Evolutionary conservation across 2,888 invertebrate genomes (phyloP).

Genomic region (Amiota minor): DNA sequence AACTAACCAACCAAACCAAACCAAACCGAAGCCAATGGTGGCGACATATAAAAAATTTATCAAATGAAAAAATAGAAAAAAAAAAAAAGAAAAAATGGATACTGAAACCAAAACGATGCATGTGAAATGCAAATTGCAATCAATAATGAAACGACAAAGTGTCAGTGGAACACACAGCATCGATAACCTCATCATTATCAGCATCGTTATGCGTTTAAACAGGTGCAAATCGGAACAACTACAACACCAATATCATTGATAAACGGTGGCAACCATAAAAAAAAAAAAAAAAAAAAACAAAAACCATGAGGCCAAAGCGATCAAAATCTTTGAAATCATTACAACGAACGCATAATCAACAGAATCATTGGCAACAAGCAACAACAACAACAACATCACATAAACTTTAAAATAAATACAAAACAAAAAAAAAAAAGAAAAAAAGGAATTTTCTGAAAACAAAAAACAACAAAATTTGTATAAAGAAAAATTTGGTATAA

Average conservation of each 20-base stretch:
- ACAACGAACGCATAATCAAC: slow-evolving; percentile 17
- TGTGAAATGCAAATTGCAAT: slow-evolving; percentile 53
- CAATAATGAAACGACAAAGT: slow-evolving; percentile 20
- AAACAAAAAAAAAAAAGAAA: slow-evolving; percentile 38
- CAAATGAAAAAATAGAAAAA: slow-evolving; percentile 13
- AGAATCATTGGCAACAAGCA: slow-evolving; percentile 18
- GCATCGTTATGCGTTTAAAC: slow-evolving; percentile 38
- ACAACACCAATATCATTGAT: slow-evolving; percentile 10
- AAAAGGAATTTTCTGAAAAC: slow-evolving; percentile 40
- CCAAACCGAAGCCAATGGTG: slow-evolving; percentile 34
- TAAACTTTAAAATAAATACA: background rate
- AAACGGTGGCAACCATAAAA: slow-evolving; percentile 11
- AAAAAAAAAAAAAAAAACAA: background rate
- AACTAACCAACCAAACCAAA: slow-evolving; percentile 32
- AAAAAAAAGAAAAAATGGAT: slow-evolving; percentile 17
- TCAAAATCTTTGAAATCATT: background rate
- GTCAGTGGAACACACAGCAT: slow-evolving; percentile 21
- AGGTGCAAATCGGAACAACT: slow-evolving; percentile 21
- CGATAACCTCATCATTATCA: slow-evolving; percentile 23
- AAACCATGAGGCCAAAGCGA: slow-evolving; percentile 8
- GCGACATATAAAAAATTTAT: slow-evolving; percentile 35
- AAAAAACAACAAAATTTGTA: slow-evolving; percentile 36
- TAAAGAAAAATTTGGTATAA: slow-evolving; percentile 18
- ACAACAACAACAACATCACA: slow-evolving; percentile 11
- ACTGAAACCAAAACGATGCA: slow-evolving; percentile 37